phyloP scores from a whole-genome alignment of 2,888 invertebrate genomes.

The Leucozona laternaria region DNA sequence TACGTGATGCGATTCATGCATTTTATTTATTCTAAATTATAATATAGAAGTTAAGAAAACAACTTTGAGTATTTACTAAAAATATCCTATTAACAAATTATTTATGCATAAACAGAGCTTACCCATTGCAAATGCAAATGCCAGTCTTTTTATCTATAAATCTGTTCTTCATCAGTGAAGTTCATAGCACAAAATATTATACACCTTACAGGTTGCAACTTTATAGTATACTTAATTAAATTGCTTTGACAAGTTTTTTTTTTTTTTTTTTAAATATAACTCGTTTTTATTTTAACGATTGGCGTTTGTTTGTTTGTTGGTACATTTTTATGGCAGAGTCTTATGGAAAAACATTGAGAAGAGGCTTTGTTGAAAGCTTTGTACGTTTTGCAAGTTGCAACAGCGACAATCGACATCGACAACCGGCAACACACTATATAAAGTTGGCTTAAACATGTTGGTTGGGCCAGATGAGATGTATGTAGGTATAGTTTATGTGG shows the following conservation, averaged over 20 bases:
- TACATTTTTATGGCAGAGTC: background rate
- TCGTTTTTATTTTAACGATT: slow-evolving; percentile 19
- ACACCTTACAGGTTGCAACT: slow-evolving; percentile 9
- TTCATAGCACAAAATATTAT: slow-evolving; percentile 4
- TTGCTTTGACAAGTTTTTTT: background rate
- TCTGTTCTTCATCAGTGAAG: slow-evolving; percentile 36
- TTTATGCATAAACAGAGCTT: background rate
- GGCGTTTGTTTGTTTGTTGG: background rate
- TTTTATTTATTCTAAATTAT: too few relatives aligned
- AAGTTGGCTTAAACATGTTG: slow-evolving; percentile 33
- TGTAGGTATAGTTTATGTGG: slow-evolving; percentile 16
- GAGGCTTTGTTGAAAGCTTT: slow-evolving; percentile 24
- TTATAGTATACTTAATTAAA: background rate
- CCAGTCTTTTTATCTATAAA: background rate
- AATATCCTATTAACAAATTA: background rate
- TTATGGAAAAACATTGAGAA: slow-evolving; percentile 5
- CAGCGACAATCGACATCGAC: too few relatives aligned
- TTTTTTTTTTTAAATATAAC: background rate
- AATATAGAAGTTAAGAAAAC: background rate
- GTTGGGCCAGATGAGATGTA: slow-evolving; percentile 18
- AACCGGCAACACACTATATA: background rate
- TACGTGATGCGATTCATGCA: too few relatives aligned
- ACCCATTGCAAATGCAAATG: background rate
- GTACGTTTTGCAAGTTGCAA: slow-evolving; percentile 32
- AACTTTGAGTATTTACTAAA: background rate